A percentile compares a stretch with the other conserved stretches of the same genome.
Conservation (phyloP, 1,140 invertebrate genomes). For the Stegodyphus dumicola region DNA sequence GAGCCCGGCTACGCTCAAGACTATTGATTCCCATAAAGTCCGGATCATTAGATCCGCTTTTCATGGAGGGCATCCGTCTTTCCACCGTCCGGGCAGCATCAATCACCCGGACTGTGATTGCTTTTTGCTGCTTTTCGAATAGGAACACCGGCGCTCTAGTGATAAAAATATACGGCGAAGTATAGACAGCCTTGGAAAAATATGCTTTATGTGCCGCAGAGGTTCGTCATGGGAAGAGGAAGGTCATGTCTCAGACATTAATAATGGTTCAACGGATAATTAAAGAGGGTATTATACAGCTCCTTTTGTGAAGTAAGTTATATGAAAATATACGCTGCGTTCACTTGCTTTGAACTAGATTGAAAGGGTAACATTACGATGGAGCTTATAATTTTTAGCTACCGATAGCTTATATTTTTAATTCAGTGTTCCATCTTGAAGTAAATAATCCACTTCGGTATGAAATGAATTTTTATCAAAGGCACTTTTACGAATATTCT, state of each 20-base stretch:
- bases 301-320: too few relatives aligned
- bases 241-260: not conserved
- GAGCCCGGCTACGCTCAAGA: constrained; percentile 35
- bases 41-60: constrained; percentile 55
- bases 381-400: too few relatives aligned
- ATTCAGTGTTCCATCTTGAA: too few relatives aligned
- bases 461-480: too few relatives aligned
- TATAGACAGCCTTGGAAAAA: not conserved
- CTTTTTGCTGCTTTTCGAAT: constrained; percentile 11
- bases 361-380: too few relatives aligned
- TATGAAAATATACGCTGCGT: too few relatives aligned
- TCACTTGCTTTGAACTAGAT: too few relatives aligned
- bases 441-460: too few relatives aligned
- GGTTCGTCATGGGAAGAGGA: not conserved
- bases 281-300: too few relatives aligned
- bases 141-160: not conserved
- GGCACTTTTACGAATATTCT: too few relatives aligned
- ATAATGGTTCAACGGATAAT: not conserved
- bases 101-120: constrained; percentile 32
- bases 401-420: too few relatives aligned
- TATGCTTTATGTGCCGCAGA: too few relatives aligned
- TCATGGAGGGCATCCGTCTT: constrained; percentile 49
- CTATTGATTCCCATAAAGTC: constrained; percentile 53
- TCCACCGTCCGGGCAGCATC: constrained; percentile 24
- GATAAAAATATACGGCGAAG: not conserved